Percentiles rank a stretch among this genome's conserved stretches.
These are phyloP conservation scores for Phylloscopus trochiloides DNA, from an alignment of 2,113 vertebrate genomes.

Conservation along the genomic window DNA sequence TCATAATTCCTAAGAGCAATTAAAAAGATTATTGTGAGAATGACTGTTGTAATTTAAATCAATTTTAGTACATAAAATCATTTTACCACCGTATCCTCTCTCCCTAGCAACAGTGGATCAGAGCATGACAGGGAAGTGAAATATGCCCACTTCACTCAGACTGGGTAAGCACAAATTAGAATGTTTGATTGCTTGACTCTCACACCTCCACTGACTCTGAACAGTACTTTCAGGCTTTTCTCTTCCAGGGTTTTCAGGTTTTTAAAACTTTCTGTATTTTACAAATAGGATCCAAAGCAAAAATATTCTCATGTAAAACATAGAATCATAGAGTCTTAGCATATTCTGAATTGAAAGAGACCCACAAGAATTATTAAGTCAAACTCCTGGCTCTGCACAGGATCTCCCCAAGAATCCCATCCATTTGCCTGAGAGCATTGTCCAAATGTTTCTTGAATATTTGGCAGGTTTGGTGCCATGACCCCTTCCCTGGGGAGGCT, in stretches of 20 bases:
- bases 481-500: neutral
- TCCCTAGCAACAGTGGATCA: conserved; percentile 7
- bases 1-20: conserved; percentile 55
- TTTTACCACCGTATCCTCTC: neutral
- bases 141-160: neutral
- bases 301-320: neutral
- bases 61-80: conserved; percentile 38
- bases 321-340: neutral
- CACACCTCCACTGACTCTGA: neutral
- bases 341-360: neutral
- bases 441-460: neutral
- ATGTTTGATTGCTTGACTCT: neutral
- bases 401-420: neutral
- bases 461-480: neutral
- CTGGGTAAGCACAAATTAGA: neutral
- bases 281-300: neutral
- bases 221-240: neutral
- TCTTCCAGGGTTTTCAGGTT: neutral
- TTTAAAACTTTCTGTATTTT: neutral
- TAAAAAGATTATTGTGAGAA: conserved; percentile 52
- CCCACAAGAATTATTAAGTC: neutral
- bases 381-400: neutral
- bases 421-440: neutral
- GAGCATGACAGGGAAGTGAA: conserved; percentile 20
- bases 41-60: conserved; percentile 53